Conservation (phyloP, 92 coral and sea anemone species). For the Actinernus sp. region DNA sequence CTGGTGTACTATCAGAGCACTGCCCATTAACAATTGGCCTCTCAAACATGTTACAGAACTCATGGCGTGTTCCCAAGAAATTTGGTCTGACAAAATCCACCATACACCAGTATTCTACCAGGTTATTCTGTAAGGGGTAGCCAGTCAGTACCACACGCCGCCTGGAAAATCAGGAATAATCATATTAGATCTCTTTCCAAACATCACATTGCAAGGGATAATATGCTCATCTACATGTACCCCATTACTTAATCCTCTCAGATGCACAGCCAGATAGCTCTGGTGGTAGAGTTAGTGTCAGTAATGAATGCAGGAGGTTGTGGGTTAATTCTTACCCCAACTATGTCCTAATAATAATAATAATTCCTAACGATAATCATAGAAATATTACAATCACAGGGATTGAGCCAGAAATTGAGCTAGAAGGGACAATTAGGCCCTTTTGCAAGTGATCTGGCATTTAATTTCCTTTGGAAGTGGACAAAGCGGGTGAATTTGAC, state of each 20-base stretch:
- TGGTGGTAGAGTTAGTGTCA: too few relatives aligned
- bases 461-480: too few relatives aligned
- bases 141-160: conserved; percentile 97
- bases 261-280: background rate
- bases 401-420: too few relatives aligned
- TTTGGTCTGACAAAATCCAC: conserved; percentile 98
- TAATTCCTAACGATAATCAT: too few relatives aligned
- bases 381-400: too few relatives aligned
- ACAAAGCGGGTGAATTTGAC: too few relatives aligned
- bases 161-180: conserved; percentile 48
- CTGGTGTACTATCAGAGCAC: conserved; percentile 93
- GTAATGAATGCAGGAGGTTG: too few relatives aligned
- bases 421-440: too few relatives aligned
- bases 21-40: conserved; percentile 97
- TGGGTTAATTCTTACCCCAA: too few relatives aligned
- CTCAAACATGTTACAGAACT: conserved; percentile 98
- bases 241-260: background rate
- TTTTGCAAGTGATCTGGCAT: too few relatives aligned
- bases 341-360: too few relatives aligned
- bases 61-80: conserved; percentile 93
- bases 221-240: background rate
- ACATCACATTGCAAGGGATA: conserved; percentile 1
- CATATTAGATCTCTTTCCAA: background rate
- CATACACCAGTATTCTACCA: conserved; percentile 99
- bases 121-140: conserved; percentile 94